Evolutionary conservation across 2,888 invertebrate genomes (phyloP), one percentile per base, ranked within the genome.

Genomic region (Cacoxenus indagator): DNA sequence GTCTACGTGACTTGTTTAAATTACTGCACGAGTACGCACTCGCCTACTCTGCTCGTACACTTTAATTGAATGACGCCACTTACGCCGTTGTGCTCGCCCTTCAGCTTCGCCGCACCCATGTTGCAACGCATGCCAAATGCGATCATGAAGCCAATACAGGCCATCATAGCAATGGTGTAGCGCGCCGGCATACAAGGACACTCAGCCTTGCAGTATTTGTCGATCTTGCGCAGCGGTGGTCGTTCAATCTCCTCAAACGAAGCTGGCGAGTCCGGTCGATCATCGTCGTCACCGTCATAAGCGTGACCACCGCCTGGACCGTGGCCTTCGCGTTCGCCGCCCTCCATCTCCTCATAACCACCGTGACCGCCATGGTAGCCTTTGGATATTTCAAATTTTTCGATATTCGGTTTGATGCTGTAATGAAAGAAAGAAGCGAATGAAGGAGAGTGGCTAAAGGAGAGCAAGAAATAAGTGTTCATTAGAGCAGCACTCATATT

Each of bases 51-150:
- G n/a, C n/a, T n/a, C n/a, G n/a, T n/a, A 65, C 68, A 29, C 67
- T 70, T 70, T 76, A 77, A 78, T 76, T 77, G 74, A 73, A 73
- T 73, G 62, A 73, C 75, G 70, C 6, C 61, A 83, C 90, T 91
- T 82, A 92, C 92, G 78, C 90, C 89, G 76, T 88, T 87, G 70
- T 90, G 90, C 75, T 92, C 92, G 87, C 93, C 91, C 86, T 94
- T 93, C 69, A 96, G 92, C 88, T 98, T 97, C 59, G 99, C 98
- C 89, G 99, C 97, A 67, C 98, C 97, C 95, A 99, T 96, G 89
- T 99, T 99, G 89, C 98, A 98, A 69, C 99, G 92, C 93, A 99
- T 99, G 19, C 99, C 99, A 85, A 97, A 97, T 88, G 96, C 96
- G 85, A 97, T 96, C 88, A 97, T 92, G 89, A 97, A 97, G 67